Base-by-base conservation (phyloP, 2,797 vertebrate species). In the Spheniscus humboldti region DNA sequence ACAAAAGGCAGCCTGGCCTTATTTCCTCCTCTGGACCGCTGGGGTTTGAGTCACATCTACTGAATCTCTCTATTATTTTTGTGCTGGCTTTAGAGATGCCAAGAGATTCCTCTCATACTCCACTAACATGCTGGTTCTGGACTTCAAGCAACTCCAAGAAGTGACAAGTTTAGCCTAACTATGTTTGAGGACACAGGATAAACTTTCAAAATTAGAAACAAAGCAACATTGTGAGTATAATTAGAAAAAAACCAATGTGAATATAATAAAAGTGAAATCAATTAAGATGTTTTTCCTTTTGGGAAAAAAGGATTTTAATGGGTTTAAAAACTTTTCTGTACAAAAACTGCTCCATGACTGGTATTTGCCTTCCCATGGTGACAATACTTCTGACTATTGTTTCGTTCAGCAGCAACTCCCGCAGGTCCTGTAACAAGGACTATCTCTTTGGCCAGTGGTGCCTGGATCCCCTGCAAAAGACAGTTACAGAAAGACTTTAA, bases 361-460 rank as follows among this genome's bases (percentile, higher is more conserved):
- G 22, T 47, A 33, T 83, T 81, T 87, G 56, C 52, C 50, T 94
- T 80, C 50, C 60, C 10, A 31, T 41, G 77, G 59, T 56, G 37
- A 73, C 59, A 81, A 60, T 25, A 28, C 73, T 87, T 74, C 2
- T 19, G 48, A 80, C 77, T 23, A 6, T 27, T 66, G 37, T 79
- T 81, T 43, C 5, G 10, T 78, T 76, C 62, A 13, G 48, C 31
- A 47, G 43, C n/a, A 75, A 17, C 13, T 90, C 81, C 56, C 59
- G 25, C 13, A 62, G 64, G 41, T 85, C 87, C 83, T 48, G 23
- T 48, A 57, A 53, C 19, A n/a, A 35, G 18, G 69, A 91, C 94
- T 98, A 99, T 99, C 99, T 99, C 98, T 99, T 99, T 12, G 99
- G 99, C 99, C 99, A 99, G 93, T 98, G 99, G 82, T 99, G 98